Conservation (phyloP, 2,888 invertebrate genomes). For the Byasa hedistus region DNA sequence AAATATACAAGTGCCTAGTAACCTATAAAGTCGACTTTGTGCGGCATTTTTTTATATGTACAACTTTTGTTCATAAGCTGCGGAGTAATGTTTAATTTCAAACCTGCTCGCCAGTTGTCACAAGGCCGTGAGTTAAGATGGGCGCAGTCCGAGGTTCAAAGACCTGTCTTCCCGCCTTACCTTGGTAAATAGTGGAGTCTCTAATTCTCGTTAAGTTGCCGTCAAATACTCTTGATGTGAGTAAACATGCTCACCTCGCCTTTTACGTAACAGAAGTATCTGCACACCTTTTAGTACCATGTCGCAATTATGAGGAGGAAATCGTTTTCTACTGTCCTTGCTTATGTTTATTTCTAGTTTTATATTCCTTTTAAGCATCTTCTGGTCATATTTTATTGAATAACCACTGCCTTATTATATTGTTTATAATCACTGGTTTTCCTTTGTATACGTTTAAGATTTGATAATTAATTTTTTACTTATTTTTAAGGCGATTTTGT, state of each 20-base stretch:
- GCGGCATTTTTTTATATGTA: conserved; percentile 8
- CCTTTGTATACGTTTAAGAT: no score
- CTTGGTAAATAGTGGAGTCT: conserved; percentile 36
- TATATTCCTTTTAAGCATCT: not conserved
- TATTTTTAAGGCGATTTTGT: no score
- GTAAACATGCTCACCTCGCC: conserved; percentile 15
- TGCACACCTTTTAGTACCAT: not conserved
- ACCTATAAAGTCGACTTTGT: conserved; percentile 4
- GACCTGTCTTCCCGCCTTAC: conserved; percentile 36
- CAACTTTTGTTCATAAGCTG: not conserved
- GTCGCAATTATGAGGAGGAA: not conserved
- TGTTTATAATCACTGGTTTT: no score
- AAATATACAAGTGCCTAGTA: not conserved
- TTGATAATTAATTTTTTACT: no score
- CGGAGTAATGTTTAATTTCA: not conserved
- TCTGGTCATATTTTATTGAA: not conserved
- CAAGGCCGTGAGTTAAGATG: conserved; percentile 20
- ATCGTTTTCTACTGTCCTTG: conserved; percentile 1
- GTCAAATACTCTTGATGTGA: conserved; percentile 4
- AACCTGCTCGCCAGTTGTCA: conserved; percentile 1
- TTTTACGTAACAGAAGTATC: conserved; percentile 13
- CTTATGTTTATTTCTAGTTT: not conserved
- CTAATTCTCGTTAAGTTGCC: conserved; percentile 29
- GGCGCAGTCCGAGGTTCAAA: conserved; percentile 30
- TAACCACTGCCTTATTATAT: not conserved